Evolutionary conservation across 1,140 invertebrate species (phyloP), one percentile per base, ranked within the genome.

Genomic region (Limonius californicus): DNA sequence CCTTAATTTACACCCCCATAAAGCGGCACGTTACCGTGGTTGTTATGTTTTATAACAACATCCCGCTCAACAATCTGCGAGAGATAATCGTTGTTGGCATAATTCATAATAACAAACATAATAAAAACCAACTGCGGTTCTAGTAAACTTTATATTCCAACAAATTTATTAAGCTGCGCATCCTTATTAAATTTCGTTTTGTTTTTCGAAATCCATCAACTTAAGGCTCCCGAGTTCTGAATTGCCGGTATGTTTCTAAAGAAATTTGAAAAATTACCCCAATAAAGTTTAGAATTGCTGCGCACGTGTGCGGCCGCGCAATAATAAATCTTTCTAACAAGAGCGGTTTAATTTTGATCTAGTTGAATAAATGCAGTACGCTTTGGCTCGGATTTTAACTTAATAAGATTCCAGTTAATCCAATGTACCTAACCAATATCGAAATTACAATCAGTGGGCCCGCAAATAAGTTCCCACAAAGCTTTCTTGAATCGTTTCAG

Each of bases 1-100:
- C 54, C 27, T 57, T 61, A 65, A 65, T 65, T 65, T 65, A 65
- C 55, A 53, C 59, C 59, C 43, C 50, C 54, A 65, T 65, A 65
- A 65, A 65, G 53, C 43, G 54, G 50, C 53, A 47, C 56, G 58
- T 58, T 64, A 56, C 58, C 55, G 59, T 57, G 54, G 47, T 58
- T 58, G 54, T 62, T 62, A 62, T 57, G 54, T 61, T 57, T 65
- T 65, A 65, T 61, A 57, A 42, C 59, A 65, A 45, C 59, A 50
- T 65, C 60, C 45, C 35, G 47, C 35, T 39, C 59, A 61, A 57
- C 59, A 61, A 57, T 65, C 57, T 61, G 43, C 19, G 35, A 65
- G 54, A 65, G 54, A 65, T 65, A 65, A 65, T 65, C 54, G 50
- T 43, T 61, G 47, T 54, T 54, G 59, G 59, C 57, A 55, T 50